Base-by-base conservation (phyloP, 1,140 invertebrate species). In the Drosophila kikkawai region DNA sequence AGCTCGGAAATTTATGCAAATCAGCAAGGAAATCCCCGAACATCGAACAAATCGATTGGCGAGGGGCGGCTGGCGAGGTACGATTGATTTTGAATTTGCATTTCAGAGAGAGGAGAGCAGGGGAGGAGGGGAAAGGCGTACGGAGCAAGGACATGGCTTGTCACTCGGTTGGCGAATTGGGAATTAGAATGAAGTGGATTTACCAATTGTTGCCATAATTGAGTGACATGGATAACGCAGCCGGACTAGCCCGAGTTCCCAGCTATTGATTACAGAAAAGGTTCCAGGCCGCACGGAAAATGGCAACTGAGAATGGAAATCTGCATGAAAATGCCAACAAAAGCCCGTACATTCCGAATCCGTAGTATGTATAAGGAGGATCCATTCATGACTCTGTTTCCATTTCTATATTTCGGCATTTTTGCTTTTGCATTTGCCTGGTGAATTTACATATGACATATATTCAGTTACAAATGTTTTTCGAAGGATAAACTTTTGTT, bases 191-290 rank as follows among this genome's bases (percentile, higher is more conserved):
- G 74, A 84, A 90, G 81, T 83, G 78, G 84, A 88, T 75, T 90
- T 84, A 73, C 73, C 85, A 88, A 88, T 88, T 90, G 84, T 88
- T 88, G 84, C 84, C 84, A 88, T 84, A 88, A 88, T 88, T 88
- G 84, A 88, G 84, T 88, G 85, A 88, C 84, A 90, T 88, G 85
- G 78, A 87, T 88, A 79, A 77, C 42, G 67, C 55, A 70, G 66
- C 37, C 19, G 45, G 26, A 48, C 60, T 41, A 65, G 8, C 26
- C 56, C 55, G 19, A 41, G 56, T 59, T 48, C 58, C 50, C 34
- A 51, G 70, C 68, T 90, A 90, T 90, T 90, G 86, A 90, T 90
- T 90, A 75, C 86, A 91, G 68, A 91, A 88, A 91, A 91, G 86
- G 86, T 91, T 75, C 63, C 65, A 51, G 44, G 58, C 74, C 57